Evolutionary conservation across 2,797 vertebrate genomes (phyloP), one percentile per base, ranked within the genome.

Genomic region (Pangasius djambal): DNA sequence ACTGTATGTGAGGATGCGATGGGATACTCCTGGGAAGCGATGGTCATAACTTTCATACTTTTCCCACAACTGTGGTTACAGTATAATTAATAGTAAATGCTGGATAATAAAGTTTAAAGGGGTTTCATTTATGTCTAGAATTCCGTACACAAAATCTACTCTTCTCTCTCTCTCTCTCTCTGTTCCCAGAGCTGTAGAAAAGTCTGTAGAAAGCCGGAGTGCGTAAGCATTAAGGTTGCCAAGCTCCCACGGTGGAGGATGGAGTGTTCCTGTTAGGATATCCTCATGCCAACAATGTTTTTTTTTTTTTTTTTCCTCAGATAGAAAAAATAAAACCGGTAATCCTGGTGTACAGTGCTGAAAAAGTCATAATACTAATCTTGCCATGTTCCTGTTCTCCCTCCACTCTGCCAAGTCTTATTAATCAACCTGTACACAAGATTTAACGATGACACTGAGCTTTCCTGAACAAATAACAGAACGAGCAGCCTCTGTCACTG

Each of bases 181-280:
- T 82, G 83, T 81, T 89, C 67, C 79, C 61, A 55, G 61, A 34
- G 79, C 50, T 89, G 37, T 37, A 37, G 37, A 37, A 72, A 48
- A 69, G 37, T 85, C 37, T 52, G 79, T 72, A 10, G 82, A 86
- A 86, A 72, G 55, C 63, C 81, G 31, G 86, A 61, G 13, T 31
- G 15, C 31, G 16, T 83, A 61, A 87, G 70, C 48, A 83, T 89
- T 79, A 89, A 88, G 83, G 67, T 86, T 88, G 82, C 63, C 77
- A 34, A 65, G 50, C 61, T 90, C 40, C 61, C 22, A 2, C 22
- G 1, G 9, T 67, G 3, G 88, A 69, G 40, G 70, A 83, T 72
- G 74, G 18, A 86, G 40, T 61, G 44, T 83, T 91, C 72, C 87
- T 87, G 87, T 81, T 81, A 87, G 88, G 84, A 90, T 87, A 89